Percentiles rank a stretch among this genome's conserved stretches.
Conservation (phyloP, 2,888 invertebrate species). For the Conchocele bisecta region DNA sequence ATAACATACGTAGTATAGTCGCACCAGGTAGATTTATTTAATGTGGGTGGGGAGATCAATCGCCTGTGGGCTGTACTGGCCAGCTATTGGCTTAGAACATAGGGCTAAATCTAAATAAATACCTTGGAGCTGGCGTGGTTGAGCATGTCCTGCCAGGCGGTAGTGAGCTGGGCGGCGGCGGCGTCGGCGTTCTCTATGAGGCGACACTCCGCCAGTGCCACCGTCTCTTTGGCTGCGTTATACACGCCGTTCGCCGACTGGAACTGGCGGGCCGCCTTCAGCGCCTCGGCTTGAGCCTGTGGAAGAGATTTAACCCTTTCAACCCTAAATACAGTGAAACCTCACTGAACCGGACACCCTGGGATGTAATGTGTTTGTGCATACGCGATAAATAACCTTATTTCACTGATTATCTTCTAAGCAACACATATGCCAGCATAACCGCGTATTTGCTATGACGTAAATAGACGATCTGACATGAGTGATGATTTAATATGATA, state of each 20-base stretch:
- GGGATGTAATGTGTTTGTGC: no score
- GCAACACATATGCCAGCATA: no score
- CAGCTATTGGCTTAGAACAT: not conserved
- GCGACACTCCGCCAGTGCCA: constrained; percentile 93
- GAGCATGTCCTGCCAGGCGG: constrained; percentile 98
- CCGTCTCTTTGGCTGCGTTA: constrained; percentile 96
- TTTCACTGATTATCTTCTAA: no score
- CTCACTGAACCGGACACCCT: no score
- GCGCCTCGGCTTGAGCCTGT: constrained; percentile 92
- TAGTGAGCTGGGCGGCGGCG: constrained; percentile 91
- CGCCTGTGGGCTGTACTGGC: not conserved
- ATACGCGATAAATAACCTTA: no score
- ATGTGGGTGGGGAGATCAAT: no score
- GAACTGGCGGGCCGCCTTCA: constrained; percentile 94
- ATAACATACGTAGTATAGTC: no score
- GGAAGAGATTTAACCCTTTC: constrained; percentile 1
- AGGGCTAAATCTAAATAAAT: constrained; percentile 30
- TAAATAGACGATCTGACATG: no score
- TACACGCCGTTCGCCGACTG: constrained; percentile 95
- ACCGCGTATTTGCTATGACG: no score
- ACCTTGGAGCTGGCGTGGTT: constrained; percentile 97
- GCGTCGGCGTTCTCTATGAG: constrained; percentile 84
- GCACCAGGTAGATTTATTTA: no score
- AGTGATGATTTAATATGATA: no score
- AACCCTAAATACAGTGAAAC: no score